Conservation (phyloP, 2,888 invertebrate genomes). For the Serripes groenlandicus region DNA sequence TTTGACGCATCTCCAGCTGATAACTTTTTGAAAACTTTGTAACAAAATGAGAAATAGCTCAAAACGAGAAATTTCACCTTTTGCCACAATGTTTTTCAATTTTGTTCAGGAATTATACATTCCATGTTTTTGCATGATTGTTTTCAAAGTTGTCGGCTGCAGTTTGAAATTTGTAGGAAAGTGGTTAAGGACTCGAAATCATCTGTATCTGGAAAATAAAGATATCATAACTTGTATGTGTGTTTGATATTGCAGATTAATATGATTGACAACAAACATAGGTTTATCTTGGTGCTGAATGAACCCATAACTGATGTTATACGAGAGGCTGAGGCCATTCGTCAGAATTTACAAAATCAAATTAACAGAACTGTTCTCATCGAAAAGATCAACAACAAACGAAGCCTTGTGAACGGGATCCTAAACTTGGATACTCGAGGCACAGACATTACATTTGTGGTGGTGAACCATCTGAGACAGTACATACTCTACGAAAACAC, state of each 20-base stretch:
- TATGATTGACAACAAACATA: slow-evolving; percentile 92
- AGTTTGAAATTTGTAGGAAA: too few species aligned
- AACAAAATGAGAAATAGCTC: too few species aligned
- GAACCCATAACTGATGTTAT: slow-evolving; percentile 90
- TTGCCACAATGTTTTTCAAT: too few species aligned
- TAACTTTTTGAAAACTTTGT: too few species aligned
- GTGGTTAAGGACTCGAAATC: too few species aligned
- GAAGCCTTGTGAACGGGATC: slow-evolving; percentile 48
- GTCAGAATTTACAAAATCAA: slow-evolving; percentile 65
- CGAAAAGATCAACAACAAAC: slow-evolving; percentile 66
- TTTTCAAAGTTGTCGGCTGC: too few species aligned
- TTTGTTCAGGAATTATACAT: too few species aligned
- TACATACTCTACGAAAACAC: slow-evolving; percentile 64
- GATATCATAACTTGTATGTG: background rate
- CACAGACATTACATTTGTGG: slow-evolving; percentile 76
- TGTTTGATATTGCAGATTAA: slow-evolving; percentile 89
- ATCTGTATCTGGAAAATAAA: too few species aligned
- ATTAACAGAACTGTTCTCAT: slow-evolving; percentile 71
- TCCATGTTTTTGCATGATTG: too few species aligned
- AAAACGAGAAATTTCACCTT: too few species aligned
- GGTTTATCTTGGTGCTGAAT: slow-evolving; percentile 92
- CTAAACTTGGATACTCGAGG: slow-evolving; percentile 55
- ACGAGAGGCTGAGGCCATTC: slow-evolving; percentile 65
- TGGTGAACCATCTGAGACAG: slow-evolving; percentile 58
- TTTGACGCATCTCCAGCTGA: too few species aligned